Base-by-base conservation (phyloP, 2,797 vertebrate species). In the Aldrovandia affinis region DNA sequence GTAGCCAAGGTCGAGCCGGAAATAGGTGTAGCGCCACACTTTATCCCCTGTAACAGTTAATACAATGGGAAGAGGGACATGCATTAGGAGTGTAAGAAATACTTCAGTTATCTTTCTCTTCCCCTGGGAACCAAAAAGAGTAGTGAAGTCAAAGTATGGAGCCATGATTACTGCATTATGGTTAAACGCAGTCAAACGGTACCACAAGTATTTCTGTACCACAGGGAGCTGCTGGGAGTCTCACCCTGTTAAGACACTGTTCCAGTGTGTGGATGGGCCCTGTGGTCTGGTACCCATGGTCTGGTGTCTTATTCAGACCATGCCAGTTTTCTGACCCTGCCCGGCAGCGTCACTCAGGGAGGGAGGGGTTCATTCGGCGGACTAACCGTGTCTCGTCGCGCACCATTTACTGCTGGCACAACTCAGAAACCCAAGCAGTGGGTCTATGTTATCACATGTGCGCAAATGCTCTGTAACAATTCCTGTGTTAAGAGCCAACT, bases 11-110 rank as follows among this genome's bases (percentile, higher is more conserved):
- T 96, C 95, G 82, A 97, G 91, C 79, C 85, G 83, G 88, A 97
- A 97, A 63, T 91, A 91, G 30, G 92, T 90, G 33, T 96, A 98
- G 57, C 92, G 89, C 97, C 96, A 97, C 33, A 97, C 94, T 89
- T 96, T 95, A 85, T 91, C 89, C 47, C 95, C 97, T 98, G 91
- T 63, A 82, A 86, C 44, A 86, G 39, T 75, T 28, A 87, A n/a
- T n/a, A n/a, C n/a, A n/a, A n/a, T n/a, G n/a, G n/a, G n/a, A n/a
- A n/a, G 8, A 5, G 65, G 33, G 22, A 52, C 78, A 6, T 30
- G 57, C 25, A 42, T 8, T 57, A 57, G 2, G 6, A 57, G 3
- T 57, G 36, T 75, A 36, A 77, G 22, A 42, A 39, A 57, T 2
- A 2, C 44, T 36, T 20, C 61, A 44, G 18, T 57, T 57, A 4